phyloP scores from a whole-genome alignment of 2,888 invertebrate species.

The Dicyrtomina minuta region DNA sequence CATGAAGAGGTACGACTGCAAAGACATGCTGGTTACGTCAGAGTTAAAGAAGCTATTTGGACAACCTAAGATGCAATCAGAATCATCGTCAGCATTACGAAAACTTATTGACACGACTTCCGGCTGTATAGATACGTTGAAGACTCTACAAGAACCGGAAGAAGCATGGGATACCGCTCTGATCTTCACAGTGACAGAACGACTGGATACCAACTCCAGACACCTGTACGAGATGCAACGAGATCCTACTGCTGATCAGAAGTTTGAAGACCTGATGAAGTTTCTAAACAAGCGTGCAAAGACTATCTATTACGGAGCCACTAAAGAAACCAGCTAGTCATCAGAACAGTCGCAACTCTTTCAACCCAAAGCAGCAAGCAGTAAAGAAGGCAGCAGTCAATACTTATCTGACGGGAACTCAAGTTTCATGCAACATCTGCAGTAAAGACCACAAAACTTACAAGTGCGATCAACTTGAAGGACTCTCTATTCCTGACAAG shows the following conservation, averaged over 20 bases:
- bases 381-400: too few relatives aligned
- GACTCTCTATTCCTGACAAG: background rate
- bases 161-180: constrained; percentile 20
- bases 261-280: background rate
- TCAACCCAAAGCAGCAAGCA: too few relatives aligned
- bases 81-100: constrained; percentile 20
- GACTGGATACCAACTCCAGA: constrained; percentile 26
- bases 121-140: constrained; percentile 28
- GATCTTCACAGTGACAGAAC: constrained; percentile 14
- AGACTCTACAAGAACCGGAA: constrained; percentile 2
- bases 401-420: background rate
- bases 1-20: constrained; percentile 32
- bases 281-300: background rate
- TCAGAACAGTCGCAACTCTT: too few relatives aligned
- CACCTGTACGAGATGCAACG: constrained; percentile 32
- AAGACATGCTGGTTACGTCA: constrained; percentile 32
- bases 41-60: constrained; percentile 19
- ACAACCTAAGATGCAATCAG: constrained; percentile 4
- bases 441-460: constrained; percentile 11
- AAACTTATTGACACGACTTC: constrained; percentile 32
- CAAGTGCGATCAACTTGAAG: constrained; percentile 19
- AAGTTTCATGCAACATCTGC: constrained; percentile 3
- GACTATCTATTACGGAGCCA: background rate
- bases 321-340: background rate
- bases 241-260: too few relatives aligned